A percentile compares a stretch with the other conserved stretches of the same genome.
phyloP scores from a whole-genome alignment of 2,113 vertebrate species.

The Amphiprion percula region DNA sequence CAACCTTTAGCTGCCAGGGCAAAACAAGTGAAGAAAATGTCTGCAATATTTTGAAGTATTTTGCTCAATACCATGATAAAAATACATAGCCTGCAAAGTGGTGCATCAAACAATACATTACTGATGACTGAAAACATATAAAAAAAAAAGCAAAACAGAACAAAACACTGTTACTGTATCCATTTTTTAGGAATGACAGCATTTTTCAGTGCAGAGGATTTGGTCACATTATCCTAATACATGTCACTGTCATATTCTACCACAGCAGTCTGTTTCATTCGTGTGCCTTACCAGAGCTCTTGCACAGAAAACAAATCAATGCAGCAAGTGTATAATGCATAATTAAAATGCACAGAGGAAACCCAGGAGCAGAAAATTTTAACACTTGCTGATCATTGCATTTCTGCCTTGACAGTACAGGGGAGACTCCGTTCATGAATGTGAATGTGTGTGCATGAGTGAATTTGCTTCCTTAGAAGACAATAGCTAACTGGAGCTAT shows the following conservation, averaged over 20 bases:
- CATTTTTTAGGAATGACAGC: neutral
- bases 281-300: constrained; percentile 4
- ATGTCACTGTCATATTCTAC: constrained; percentile 1
- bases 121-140: neutral
- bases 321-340: constrained; percentile 50
- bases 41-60: constrained; percentile 40
- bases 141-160: neutral
- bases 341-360: constrained; percentile 61
- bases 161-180: neutral
- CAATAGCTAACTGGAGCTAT: constrained; percentile 43
- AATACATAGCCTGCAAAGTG: constrained; percentile 2
- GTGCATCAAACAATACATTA: constrained; percentile 28
- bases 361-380: constrained; percentile 27
- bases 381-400: constrained; percentile 48
- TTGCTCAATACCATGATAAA: neutral
- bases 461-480: constrained; percentile 19
- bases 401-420: constrained; percentile 37
- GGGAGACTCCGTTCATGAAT: constrained; percentile 4
- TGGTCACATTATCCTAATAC: constrained; percentile 15
- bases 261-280: constrained; percentile 26
- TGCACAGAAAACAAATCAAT: constrained; percentile 33
- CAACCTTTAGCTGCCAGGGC: constrained; percentile 41
- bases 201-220: neutral
- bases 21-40: constrained; percentile 41
- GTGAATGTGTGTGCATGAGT: neutral